Evolutionary conservation across 2,888 invertebrate species (phyloP).

Genomic region (Phoenoteleia sp.): DNA sequence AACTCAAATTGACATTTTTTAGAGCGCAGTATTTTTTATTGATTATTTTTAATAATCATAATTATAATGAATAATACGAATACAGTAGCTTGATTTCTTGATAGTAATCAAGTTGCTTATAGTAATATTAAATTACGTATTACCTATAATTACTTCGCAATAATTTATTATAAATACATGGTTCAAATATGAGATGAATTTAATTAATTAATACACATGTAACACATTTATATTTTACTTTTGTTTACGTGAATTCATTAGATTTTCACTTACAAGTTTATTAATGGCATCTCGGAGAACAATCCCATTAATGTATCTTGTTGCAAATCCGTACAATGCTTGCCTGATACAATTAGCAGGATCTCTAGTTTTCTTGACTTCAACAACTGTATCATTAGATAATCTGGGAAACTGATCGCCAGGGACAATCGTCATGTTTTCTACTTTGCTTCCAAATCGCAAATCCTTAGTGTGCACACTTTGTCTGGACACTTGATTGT

Average conservation of each 20-base stretch:
- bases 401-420: slow-evolving; percentile 71
- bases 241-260: too few relatives aligned
- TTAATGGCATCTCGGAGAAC: slow-evolving; percentile 72
- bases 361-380: slow-evolving; percentile 70
- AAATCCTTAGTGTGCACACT: slow-evolving; percentile 19
- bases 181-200: too few relatives aligned
- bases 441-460: slow-evolving; percentile 29
- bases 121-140: too few relatives aligned
- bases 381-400: slow-evolving; percentile 70
- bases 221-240: too few relatives aligned
- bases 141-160: too few relatives aligned
- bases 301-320: slow-evolving; percentile 73
- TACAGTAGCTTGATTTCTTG: too few relatives aligned
- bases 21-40: too few relatives aligned
- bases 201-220: background rate
- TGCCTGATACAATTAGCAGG: slow-evolving; percentile 70
- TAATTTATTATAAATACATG: too few relatives aligned
- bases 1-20: too few relatives aligned
- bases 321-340: slow-evolving; percentile 73
- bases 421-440: slow-evolving; percentile 47
- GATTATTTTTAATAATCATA: too few relatives aligned
- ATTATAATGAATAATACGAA: too few relatives aligned
- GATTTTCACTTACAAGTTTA: slow-evolving; percentile 74
- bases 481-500: slow-evolving; percentile 66
- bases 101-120: too few relatives aligned